A percentile compares a stretch with the other conserved stretches of the same genome.
Conservation (phyloP, 2,888 invertebrate species). For the Xestoiulus laeticollis region DNA sequence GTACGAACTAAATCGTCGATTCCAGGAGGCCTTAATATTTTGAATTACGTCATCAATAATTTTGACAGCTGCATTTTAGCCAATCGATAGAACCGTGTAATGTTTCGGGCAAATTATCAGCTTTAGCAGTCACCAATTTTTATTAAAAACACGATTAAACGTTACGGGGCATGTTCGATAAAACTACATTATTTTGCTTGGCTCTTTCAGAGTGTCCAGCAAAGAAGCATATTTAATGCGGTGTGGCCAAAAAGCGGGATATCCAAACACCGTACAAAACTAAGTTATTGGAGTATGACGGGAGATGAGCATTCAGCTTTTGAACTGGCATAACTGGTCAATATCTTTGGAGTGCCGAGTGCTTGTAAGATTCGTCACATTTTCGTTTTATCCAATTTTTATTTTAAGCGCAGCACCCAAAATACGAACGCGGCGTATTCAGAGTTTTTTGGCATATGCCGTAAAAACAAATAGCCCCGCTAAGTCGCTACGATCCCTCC, state of each 20-base stretch:
- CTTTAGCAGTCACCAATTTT: too few species aligned
- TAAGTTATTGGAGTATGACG: not conserved
- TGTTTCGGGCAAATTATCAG: too few species aligned
- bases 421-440: not conserved
- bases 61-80: too few species aligned
- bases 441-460: not conserved
- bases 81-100: too few species aligned
- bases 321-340: not conserved
- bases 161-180: too few species aligned
- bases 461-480: slow-evolving; percentile 24
- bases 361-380: not conserved
- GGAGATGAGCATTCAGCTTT: slow-evolving; percentile 8
- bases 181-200: not conserved
- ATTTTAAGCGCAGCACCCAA: slow-evolving; percentile 13
- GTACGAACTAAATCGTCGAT: too few species aligned
- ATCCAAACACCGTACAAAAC: slow-evolving; percentile 1
- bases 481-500: slow-evolving; percentile 10
- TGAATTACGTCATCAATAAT: too few species aligned
- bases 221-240: not conserved
- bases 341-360: not conserved
- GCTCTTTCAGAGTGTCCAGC: not conserved
- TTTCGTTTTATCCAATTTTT: not conserved
- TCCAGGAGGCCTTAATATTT: too few species aligned
- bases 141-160: too few species aligned
- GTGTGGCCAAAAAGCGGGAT: not conserved